Base-by-base conservation (phyloP, 2,797 vertebrate species). In the Chelidonichthys spinosus region DNA sequence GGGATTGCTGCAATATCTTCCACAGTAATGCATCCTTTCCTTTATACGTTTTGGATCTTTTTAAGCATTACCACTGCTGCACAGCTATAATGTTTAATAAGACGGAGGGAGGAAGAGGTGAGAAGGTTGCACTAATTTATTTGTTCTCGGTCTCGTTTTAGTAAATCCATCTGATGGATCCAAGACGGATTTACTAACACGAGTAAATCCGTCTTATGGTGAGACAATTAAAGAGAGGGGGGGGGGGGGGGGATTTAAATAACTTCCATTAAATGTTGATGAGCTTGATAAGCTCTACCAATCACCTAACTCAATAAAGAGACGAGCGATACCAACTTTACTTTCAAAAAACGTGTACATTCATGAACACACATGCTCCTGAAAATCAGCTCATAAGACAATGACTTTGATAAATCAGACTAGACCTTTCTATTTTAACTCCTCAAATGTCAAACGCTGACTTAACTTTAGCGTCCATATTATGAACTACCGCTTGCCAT, bases 201-300 rank as follows among this genome's bases (percentile, higher is more conserved):
- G 25, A 35, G 63, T 40, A 75, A 78, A 82, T 81, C 59, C 49
- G 64, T 81, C 52, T 79, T 80, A 47, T 1, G 35, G 36, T 8
- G 56, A 72, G 55, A 75, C 73, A 84, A 82, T 79, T 42, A 75
- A 80, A 82, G 73, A 25, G 67, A 73, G 76, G 6, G 33, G 15
- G 0, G 4, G n/a, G 50, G 15, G 43, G 43, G 47, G 53, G n/a
- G 18, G 43, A 79, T 72, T 82, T 72, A 74, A 88, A 84, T 82
- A 78, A 81, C 63, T 77, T 85, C 69, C 72, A 87, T 85, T 78
- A 79, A 86, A 85, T 60, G 63, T 35, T 74, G 81, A 80, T 79
- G 63, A 76, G 55, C 77, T 83, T 6, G 14, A 79, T 85, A 81
- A 79, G 63, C 67, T 66, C 15, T 13, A 63, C 60, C 74, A 76